Conservation (phyloP, 2,888 invertebrate genomes). For the Hybos culiciformis region DNA sequence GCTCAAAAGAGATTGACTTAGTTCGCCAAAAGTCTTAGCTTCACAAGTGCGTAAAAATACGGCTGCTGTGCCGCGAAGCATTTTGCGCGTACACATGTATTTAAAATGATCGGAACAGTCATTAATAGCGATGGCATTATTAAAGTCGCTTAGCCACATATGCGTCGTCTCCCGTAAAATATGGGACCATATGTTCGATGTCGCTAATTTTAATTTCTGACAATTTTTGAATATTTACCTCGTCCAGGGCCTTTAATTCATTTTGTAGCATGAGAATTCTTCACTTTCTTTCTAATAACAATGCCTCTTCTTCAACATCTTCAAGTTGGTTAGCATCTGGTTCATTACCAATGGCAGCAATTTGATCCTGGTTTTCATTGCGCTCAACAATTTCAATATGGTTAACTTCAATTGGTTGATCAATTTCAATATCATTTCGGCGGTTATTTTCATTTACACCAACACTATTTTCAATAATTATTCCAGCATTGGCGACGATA, state of each 20-base stretch:
- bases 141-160: conserved; percentile 4
- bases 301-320: not conserved
- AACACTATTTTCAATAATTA: too few relatives aligned
- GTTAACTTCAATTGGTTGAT: too few relatives aligned
- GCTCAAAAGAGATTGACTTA: not conserved
- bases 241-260: not conserved
- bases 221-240: not conserved
- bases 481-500: not conserved
- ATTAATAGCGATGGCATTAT: conserved; percentile 4
- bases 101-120: not conserved
- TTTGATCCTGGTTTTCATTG: too few relatives aligned
- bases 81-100: conserved; percentile 2
- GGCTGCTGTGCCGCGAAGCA: conserved; percentile 1
- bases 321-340: not conserved
- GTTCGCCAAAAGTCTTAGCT: not conserved
- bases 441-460: too few relatives aligned
- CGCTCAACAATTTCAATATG: too few relatives aligned
- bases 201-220: not conserved
- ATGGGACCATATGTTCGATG: conserved; percentile 1
- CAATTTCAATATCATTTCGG: too few relatives aligned
- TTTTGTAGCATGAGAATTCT: not conserved
- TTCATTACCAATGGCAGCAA: not conserved
- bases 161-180: conserved; percentile 5
- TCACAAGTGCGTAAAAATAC: conserved; percentile 3
- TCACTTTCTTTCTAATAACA: not conserved